Evolutionary conservation across 2,113 vertebrate genomes (phyloP).

Genomic region (Sitta europaea): DNA sequence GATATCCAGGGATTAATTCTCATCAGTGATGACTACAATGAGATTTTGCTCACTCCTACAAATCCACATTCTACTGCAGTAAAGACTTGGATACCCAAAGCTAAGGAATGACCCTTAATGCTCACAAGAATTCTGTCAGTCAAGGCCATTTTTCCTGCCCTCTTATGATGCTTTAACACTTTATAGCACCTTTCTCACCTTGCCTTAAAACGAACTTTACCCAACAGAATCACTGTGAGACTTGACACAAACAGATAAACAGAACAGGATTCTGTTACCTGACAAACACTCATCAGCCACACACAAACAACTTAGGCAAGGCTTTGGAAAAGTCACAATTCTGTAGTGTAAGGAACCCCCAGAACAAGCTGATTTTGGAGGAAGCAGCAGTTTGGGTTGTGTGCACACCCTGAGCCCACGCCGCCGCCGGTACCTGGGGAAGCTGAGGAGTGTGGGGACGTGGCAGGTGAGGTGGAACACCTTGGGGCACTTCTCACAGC

Average conservation of each 20-base stretch:
- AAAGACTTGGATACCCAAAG: not conserved
- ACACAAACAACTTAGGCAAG: not conserved
- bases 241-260: not conserved
- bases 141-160: not conserved
- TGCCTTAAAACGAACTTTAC: not conserved
- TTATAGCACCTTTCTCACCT: not conserved
- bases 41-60: not conserved
- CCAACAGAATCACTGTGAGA: not conserved
- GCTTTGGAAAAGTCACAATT: not conserved
- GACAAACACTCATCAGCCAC: not conserved
- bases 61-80: not conserved
- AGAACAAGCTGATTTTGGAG: not conserved
- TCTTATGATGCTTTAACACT: not conserved
- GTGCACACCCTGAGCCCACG: not conserved
- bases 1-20: not conserved
- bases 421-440: slow-evolving; percentile 76
- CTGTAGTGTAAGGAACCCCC: not conserved
- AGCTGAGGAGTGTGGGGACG: slow-evolving; percentile 89
- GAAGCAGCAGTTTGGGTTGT: not conserved
- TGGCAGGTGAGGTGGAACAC: slow-evolving; percentile 99
- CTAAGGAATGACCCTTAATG: not conserved
- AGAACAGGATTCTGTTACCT: not conserved
- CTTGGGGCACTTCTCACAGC: slow-evolving; percentile 97
- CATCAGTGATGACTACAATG: not conserved
- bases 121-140: not conserved